Conservation (phyloP, 2,888 invertebrate species). For the Notocelia uddmanniana region DNA sequence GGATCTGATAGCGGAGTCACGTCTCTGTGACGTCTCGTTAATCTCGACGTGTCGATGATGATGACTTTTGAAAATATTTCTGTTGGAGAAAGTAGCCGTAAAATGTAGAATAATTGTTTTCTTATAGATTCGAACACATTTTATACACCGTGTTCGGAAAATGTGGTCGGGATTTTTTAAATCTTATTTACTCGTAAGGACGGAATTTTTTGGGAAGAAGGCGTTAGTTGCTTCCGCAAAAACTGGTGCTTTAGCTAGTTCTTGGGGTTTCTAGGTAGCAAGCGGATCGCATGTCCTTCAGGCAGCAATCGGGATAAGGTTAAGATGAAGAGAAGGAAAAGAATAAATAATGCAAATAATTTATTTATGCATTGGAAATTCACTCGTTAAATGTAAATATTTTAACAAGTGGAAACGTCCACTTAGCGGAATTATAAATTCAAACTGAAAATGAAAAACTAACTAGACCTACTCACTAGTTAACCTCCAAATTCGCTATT, state of each 20-base stretch:
- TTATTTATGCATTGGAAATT: too few species aligned
- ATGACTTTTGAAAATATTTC: slow-evolving; percentile 35
- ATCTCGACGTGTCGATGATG: slow-evolving; percentile 41
- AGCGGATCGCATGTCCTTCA: not conserved
- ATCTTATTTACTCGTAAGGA: too few species aligned
- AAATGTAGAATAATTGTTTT: too few species aligned
- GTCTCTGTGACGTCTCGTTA: slow-evolving; percentile 44
- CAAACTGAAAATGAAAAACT: too few species aligned
- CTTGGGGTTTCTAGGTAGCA: not conserved
- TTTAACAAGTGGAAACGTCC: too few species aligned
- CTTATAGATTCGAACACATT: not conserved
- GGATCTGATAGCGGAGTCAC: slow-evolving; percentile 45
- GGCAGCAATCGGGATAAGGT: not conserved
- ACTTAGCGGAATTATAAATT: too few species aligned
- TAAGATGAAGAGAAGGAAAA: not conserved
- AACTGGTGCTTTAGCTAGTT: too few species aligned
- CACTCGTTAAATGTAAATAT: not conserved
- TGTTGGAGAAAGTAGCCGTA: slow-evolving; percentile 8
- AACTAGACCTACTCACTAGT: too few species aligned
- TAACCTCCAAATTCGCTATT: too few species aligned
- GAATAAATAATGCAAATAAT: too few species aligned
- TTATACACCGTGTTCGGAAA: not conserved
- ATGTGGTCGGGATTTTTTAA: not conserved
- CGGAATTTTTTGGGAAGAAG: not conserved
- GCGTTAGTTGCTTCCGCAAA: not conserved